Conservation (phyloP, 2,113 vertebrate genomes). For the Pantherophis guttatus region DNA sequence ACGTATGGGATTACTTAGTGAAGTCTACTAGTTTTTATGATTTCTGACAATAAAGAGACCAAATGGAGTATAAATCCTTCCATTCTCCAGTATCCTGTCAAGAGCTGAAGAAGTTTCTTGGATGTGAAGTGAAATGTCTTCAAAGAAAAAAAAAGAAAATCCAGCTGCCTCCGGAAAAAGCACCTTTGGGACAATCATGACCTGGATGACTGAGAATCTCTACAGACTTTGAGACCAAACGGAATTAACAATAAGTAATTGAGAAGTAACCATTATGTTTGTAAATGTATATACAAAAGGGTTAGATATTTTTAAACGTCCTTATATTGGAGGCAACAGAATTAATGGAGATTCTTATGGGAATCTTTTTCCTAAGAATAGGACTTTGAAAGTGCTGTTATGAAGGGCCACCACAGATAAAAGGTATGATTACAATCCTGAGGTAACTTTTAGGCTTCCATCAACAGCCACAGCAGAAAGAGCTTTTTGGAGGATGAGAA, state of each 20-base stretch:
- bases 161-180: no score
- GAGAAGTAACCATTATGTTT: background rate
- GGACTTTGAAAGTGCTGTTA: background rate
- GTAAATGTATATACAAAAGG: background rate
- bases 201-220: no score
- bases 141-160: no score
- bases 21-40: background rate
- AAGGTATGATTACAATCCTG: background rate
- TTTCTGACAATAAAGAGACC: background rate
- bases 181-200: no score
- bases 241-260: background rate
- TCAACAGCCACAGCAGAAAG: background rate
- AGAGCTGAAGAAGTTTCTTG: no score
- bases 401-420: background rate
- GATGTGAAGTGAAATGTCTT: no score
- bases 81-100: no score
- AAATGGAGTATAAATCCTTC: background rate
- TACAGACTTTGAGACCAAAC: background rate
- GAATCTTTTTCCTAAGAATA: background rate
- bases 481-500: background rate
- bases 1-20: background rate
- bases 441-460: background rate
- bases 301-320: background rate
- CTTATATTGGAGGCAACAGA: background rate
- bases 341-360: background rate